Evolutionary conservation across 2,113 vertebrate genomes (phyloP), one percentile per base, ranked within the genome.

Genomic region (Otus sunia): DNA sequence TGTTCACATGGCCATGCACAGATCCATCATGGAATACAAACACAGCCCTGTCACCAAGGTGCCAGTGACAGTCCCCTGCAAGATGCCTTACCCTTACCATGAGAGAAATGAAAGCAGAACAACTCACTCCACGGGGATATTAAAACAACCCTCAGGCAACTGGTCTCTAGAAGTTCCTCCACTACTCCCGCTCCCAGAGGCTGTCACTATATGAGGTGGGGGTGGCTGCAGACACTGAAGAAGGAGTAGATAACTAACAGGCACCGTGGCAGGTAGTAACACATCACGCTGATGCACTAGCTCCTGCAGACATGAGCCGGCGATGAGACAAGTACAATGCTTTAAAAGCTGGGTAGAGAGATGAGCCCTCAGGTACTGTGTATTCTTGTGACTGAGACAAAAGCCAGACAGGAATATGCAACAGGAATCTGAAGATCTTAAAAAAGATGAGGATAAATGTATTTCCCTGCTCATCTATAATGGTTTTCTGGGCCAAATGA

Each of bases 351-450:
- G 37, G 37, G 56, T 25, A 63, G 74, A 66, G 71, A 82, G 79
- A 94, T 75, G 67, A 93, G 94, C 83, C 87, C 84, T 72, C 66
- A 71, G 95, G 88, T 59, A 11, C 72, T 63, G 37, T 68, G 49
- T 72, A 34, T 86, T 75, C 88, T 59, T 58, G 76, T 58, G 91
- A 60, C 76, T 58, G 84, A 95, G 92, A 88, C 71, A 82, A 79
- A 91, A 86, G 90, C 47, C 80, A 83, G 76, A 9, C 67, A 45
- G 37, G 14, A 62, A 78, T 86, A 20, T 45, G 79, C 47, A 37
- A 53, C 0, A 0, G 67, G n/a, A 93, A 67, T 27, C 49, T 2
- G 4, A 37, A 83, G 73, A 68, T 68, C 76, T 81, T 83, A 58
- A 32, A 52, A 45, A 63, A 72, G 47, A 50, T 20, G 30, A 72